phyloP scores from a whole-genome alignment of 1,140 invertebrate species.

The Heterodera schachtii region DNA sequence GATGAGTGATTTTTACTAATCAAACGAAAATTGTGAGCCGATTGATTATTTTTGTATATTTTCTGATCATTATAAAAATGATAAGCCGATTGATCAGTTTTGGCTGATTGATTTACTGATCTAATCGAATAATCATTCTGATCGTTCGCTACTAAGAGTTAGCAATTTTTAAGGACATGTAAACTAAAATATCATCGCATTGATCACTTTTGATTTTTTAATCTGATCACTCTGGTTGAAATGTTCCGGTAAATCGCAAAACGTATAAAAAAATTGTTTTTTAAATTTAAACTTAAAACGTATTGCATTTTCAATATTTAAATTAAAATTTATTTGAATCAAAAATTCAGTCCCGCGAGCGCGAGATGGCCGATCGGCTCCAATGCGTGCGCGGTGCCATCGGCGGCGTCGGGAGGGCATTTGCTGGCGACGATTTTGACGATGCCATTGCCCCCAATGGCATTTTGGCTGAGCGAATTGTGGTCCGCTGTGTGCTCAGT shows the following conservation, averaged over 20 bases:
- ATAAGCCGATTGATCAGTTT: too few species aligned
- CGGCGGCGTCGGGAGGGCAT: not conserved
- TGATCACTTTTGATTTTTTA: too few species aligned
- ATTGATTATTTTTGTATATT: not conserved
- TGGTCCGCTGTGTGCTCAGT: slow-evolving; percentile 37
- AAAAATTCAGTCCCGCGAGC: slow-evolving; percentile 4
- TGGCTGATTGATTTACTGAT: not conserved
- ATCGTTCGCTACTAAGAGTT: not conserved
- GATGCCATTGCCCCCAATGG: not conserved
- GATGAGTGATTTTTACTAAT: not conserved
- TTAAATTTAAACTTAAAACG: too few species aligned
- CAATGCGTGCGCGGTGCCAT: slow-evolving; percentile 48
- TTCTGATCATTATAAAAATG: not conserved
- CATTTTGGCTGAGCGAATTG: slow-evolving; percentile 32
- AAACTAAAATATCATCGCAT: too few species aligned
- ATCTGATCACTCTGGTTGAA: too few species aligned
- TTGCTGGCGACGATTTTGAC: not conserved
- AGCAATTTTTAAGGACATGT: too few species aligned
- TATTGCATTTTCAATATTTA: too few species aligned
- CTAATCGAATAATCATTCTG: not conserved
- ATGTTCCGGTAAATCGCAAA: too few species aligned
- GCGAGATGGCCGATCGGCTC: slow-evolving; percentile 42
- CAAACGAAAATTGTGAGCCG: slow-evolving; percentile 27
- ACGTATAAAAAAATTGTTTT: too few species aligned
- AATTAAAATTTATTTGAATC: too few species aligned